Evolutionary conservation across 2,113 vertebrate genomes (phyloP).

Genomic region (Anser cygnoides): DNA sequence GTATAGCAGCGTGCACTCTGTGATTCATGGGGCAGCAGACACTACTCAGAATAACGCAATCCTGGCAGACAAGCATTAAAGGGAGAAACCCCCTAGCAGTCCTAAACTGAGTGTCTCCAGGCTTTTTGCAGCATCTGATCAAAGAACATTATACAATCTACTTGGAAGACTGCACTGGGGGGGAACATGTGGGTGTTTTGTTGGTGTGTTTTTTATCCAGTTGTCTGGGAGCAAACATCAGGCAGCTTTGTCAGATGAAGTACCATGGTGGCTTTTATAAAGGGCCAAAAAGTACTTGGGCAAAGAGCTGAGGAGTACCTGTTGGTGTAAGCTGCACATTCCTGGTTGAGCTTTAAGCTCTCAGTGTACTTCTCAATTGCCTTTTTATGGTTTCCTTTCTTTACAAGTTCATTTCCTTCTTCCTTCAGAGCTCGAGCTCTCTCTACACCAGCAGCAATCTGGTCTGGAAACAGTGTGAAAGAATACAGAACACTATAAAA

Average conservation of each 20-base stretch:
- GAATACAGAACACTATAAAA: background rate
- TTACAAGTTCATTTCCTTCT: constrained; percentile 92
- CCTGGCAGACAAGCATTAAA: background rate
- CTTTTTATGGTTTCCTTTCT: constrained; percentile 88
- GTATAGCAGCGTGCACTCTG: background rate
- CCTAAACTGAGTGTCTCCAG: background rate
- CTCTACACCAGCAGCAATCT: constrained; percentile 70
- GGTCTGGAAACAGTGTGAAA: constrained; percentile 47
- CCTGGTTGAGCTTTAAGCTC: constrained; percentile 82
- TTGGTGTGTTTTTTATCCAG: background rate
- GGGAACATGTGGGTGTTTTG: background rate
- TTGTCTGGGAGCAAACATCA: background rate
- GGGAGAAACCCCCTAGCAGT: background rate
- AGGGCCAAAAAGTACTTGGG: background rate
- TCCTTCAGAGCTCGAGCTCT: constrained; percentile 85
- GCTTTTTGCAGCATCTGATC: background rate
- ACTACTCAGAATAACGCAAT: background rate
- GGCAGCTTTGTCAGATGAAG: background rate
- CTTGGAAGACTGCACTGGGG: background rate
- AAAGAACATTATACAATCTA: background rate
- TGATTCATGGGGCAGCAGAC: background rate
- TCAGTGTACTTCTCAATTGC: constrained; percentile 92
- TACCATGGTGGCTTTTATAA: background rate
- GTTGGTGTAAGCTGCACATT: constrained; percentile 90
- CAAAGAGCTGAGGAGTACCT: constrained; percentile 75